Evolutionary conservation across 2,888 invertebrate species (phyloP).

Genomic region (Amphipoea lucens): DNA sequence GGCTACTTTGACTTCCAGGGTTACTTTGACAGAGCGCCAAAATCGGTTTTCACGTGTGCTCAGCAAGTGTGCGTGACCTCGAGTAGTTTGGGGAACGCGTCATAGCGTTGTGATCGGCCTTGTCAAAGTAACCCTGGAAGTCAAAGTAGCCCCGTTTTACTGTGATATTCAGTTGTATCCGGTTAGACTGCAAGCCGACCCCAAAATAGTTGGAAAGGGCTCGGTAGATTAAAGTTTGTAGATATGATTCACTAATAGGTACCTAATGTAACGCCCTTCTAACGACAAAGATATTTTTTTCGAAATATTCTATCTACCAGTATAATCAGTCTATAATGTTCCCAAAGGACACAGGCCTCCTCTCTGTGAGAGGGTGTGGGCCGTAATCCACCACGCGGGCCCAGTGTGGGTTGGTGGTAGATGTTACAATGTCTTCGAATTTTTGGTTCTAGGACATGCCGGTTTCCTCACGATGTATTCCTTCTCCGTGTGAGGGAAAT

Average conservation of each 20-base stretch:
- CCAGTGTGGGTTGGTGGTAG: neutral
- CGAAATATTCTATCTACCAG: neutral
- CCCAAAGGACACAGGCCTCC: too few relatives aligned
- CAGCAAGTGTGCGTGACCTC: too few relatives aligned
- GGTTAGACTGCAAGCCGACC: neutral
- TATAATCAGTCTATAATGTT: too few relatives aligned
- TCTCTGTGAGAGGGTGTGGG: neutral
- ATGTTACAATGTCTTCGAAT: neutral
- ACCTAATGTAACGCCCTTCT: neutral
- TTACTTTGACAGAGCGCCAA: too few relatives aligned
- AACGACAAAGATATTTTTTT: neutral
- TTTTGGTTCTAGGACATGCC: neutral
- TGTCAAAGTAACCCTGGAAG: too few relatives aligned
- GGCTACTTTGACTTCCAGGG: too few relatives aligned
- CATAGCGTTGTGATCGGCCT: too few relatives aligned
- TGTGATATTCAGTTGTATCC: neutral
- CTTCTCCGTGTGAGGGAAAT: neutral
- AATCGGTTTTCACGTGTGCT: too few relatives aligned
- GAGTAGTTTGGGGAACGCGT: too few relatives aligned
- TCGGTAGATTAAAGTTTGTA: neutral
- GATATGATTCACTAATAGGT: neutral
- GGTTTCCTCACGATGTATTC: too few relatives aligned
- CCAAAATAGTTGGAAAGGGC: neutral
- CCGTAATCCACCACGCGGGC: neutral
- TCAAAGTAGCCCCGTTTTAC: too few relatives aligned